These are phyloP conservation scores for Leucoma salicis DNA, from an alignment of 2,888 invertebrate species.

Conservation along the genomic window DNA sequence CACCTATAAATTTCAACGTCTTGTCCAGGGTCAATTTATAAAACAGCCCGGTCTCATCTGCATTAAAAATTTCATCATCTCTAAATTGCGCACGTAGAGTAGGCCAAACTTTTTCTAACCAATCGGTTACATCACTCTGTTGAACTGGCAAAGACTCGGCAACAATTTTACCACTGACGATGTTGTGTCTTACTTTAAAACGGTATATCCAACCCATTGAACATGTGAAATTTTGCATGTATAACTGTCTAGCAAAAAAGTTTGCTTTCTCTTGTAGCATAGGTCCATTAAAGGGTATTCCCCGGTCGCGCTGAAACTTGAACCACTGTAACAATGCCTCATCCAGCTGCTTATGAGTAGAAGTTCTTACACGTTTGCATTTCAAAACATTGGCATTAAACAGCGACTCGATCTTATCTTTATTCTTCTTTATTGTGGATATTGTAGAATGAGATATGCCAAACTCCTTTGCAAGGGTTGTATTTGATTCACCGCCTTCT, in stretches of 20 bases:
- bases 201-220: background rate
- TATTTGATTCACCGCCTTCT: conserved; percentile 33
- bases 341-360: conserved; percentile 26
- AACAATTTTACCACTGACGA: background rate
- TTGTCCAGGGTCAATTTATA: conserved; percentile 32
- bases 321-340: conserved; percentile 11
- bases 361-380: conserved; percentile 25
- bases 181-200: background rate
- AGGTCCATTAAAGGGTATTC: background rate
- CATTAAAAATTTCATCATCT: conserved; percentile 33
- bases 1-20: background rate
- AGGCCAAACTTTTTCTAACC: background rate
- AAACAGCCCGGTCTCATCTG: conserved; percentile 38
- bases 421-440: conserved; percentile 34
- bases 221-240: conserved; percentile 1
- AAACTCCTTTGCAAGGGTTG: conserved; percentile 32
- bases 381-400: conserved; percentile 34
- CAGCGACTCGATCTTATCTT: conserved; percentile 27
- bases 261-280: conserved; percentile 1
- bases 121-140: conserved; percentile 2
- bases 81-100: background rate
- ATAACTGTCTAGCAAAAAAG: background rate
- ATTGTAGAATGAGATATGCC: conserved; percentile 36
- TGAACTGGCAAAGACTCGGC: background rate
- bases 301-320: background rate